These are phyloP conservation scores for Lagorchestes hirsutus DNA, from an alignment of 2,797 vertebrate genomes.

Conservation along the genomic window DNA sequence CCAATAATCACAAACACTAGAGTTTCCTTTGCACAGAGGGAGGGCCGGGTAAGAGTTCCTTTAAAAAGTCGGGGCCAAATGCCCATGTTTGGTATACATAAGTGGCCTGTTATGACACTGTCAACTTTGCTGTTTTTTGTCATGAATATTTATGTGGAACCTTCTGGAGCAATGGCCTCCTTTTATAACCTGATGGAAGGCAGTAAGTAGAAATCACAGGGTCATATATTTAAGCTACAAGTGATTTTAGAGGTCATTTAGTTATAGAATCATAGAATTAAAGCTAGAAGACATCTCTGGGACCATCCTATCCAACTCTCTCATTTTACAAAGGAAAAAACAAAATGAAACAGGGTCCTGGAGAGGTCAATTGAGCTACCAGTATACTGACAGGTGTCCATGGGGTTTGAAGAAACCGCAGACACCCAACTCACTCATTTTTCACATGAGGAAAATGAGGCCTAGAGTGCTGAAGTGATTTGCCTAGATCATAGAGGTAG, in stretches of 20 bases:
- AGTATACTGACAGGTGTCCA: neutral
- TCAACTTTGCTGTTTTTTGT: slow-evolving; percentile 34
- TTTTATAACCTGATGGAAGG: slow-evolving; percentile 39
- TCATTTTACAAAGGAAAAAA: neutral
- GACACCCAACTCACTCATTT: neutral
- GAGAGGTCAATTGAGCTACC: neutral
- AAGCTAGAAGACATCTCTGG: neutral
- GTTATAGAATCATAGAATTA: neutral
- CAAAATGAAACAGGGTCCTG: neutral
- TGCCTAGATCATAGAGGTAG: neutral
- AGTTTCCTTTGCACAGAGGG: slow-evolving; percentile 22
- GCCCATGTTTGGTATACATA: slow-evolving; percentile 51
- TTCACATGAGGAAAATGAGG: neutral
- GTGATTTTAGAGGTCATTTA: neutral
- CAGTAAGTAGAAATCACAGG: slow-evolving; percentile 5
- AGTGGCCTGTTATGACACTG: neutral
- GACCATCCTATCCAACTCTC: neutral
- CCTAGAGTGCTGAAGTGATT: neutral
- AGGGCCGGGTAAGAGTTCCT: slow-evolving; percentile 23
- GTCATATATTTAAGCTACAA: neutral
- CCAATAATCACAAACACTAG: slow-evolving; percentile 20
- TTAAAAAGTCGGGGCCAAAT: neutral
- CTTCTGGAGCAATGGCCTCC: slow-evolving; percentile 54
- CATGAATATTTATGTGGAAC: slow-evolving; percentile 69
- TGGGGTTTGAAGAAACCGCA: neutral